These are phyloP conservation scores for Epistrophella euchroma DNA, from an alignment of 2,888 invertebrate species.

Conservation along the genomic window DNA sequence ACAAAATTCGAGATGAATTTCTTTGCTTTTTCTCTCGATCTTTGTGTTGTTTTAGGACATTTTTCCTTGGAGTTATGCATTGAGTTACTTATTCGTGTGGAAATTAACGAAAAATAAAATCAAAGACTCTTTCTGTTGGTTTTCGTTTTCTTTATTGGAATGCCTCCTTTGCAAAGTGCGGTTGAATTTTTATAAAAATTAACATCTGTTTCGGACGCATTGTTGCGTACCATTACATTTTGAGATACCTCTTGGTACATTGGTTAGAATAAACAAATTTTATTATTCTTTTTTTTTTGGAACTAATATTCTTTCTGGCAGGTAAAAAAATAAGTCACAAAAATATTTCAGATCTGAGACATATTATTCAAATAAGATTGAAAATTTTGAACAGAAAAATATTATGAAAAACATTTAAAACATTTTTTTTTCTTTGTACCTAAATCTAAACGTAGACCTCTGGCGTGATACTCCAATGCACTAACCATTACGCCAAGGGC, in stretches of 20 bases:
- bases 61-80: slow-evolving; percentile 29
- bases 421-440: no score
- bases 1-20: slow-evolving; percentile 25
- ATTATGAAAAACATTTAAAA: no score
- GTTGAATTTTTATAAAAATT: slow-evolving; percentile 18
- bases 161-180: not conserved
- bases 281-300: slow-evolving; percentile 8
- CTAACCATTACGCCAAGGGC: no score
- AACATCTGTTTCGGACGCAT: slow-evolving; percentile 37
- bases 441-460: no score
- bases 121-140: not conserved
- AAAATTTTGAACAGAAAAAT: not conserved
- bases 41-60: slow-evolving; percentile 66
- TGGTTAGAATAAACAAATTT: slow-evolving; percentile 25
- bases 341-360: not conserved
- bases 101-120: slow-evolving; percentile 24
- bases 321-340: not conserved
- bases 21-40: slow-evolving; percentile 12
- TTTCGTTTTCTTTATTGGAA: not conserved
- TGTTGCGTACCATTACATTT: slow-evolving; percentile 23
- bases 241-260: slow-evolving; percentile 2
- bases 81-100: slow-evolving; percentile 47
- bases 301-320: not conserved
- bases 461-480: no score
- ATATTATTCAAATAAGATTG: not conserved